Evolutionary conservation across 2,797 vertebrate species (phyloP).

Genomic region (Gymnopithys bicolor): DNA sequence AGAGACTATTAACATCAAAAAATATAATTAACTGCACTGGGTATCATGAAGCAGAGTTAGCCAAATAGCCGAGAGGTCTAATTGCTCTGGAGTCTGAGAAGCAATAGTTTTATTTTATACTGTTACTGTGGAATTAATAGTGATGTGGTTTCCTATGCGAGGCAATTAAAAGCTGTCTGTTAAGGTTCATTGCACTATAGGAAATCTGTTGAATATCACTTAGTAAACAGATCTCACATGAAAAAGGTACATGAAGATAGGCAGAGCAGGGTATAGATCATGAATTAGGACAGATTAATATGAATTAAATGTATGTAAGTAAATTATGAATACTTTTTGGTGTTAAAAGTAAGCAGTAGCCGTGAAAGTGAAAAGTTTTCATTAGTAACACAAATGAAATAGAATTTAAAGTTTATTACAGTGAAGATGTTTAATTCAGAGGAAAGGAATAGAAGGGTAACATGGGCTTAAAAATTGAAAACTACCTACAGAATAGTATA

Average conservation of each 20-base stretch:
- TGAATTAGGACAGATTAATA: slow-evolving; percentile 53
- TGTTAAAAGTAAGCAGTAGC: not conserved
- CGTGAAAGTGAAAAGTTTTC: slow-evolving; percentile 20
- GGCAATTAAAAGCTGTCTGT: slow-evolving; percentile 79
- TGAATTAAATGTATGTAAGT: slow-evolving; percentile 67
- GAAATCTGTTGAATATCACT: slow-evolving; percentile 78
- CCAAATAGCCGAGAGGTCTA: slow-evolving; percentile 83
- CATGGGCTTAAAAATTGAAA: slow-evolving; percentile 24
- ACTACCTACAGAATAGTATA: not conserved
- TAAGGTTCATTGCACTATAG: slow-evolving; percentile 80
- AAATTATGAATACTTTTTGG: slow-evolving; percentile 19
- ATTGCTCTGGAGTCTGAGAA: slow-evolving; percentile 79
- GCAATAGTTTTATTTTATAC: slow-evolving; percentile 79
- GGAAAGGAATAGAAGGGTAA: not conserved
- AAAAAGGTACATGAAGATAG: slow-evolving; percentile 65
- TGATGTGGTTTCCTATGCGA: slow-evolving; percentile 80
- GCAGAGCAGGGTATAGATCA: slow-evolving; percentile 29
- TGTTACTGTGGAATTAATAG: slow-evolving; percentile 80
- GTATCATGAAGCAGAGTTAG: slow-evolving; percentile 84
- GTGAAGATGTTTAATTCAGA: slow-evolving; percentile 9
- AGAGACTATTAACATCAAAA: slow-evolving; percentile 86
- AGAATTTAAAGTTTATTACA: slow-evolving; percentile 18
- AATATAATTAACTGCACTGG: slow-evolving; percentile 84
- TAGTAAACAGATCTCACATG: slow-evolving; percentile 78
- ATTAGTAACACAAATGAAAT: slow-evolving; percentile 28